Percentiles rank a stretch among this genome's conserved stretches.
These are phyloP conservation scores for Coelopa pilipes DNA, from an alignment of 2,888 invertebrate genomes.

Conservation along the genomic window DNA sequence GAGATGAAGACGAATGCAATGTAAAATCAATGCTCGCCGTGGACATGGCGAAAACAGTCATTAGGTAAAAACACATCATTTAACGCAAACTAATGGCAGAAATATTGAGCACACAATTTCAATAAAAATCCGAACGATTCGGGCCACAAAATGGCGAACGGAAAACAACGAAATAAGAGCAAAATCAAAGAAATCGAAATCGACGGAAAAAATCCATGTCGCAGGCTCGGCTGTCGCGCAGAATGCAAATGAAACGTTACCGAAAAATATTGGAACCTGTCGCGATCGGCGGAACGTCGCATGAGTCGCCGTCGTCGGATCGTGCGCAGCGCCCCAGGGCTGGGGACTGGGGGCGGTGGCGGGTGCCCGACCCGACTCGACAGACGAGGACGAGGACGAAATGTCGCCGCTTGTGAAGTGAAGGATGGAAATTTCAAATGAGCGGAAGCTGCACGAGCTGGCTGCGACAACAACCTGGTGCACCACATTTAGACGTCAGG, in stretches of 20 bases:
- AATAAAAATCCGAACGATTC: conserved; percentile 15
- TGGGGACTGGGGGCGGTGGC: neutral
- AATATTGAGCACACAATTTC: conserved; percentile 26
- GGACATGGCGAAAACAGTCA: conserved; percentile 51
- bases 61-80: conserved; percentile 63
- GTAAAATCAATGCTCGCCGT: conserved; percentile 61
- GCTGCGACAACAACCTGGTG: neutral
- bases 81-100: conserved; percentile 51
- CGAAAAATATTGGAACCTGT: conserved; percentile 39
- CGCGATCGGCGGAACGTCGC: conserved; percentile 13
- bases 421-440: conserved; percentile 24
- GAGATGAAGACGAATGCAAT: conserved; percentile 40
- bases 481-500: conserved; percentile 59
- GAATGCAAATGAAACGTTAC: conserved; percentile 43
- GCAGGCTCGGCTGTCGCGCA: conserved; percentile 34
- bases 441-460: neutral
- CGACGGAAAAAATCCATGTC: conserved; percentile 14
- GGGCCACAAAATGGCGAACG: neutral
- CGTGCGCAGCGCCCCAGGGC: neutral
- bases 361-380: too few relatives aligned
- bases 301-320: neutral
- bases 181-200: neutral
- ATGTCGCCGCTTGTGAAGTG: conserved; percentile 8
- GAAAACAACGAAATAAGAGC: neutral
- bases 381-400: conserved; percentile 1